Conservation (phyloP, 2,797 vertebrate species). For the Intellagama lesueurii region DNA sequence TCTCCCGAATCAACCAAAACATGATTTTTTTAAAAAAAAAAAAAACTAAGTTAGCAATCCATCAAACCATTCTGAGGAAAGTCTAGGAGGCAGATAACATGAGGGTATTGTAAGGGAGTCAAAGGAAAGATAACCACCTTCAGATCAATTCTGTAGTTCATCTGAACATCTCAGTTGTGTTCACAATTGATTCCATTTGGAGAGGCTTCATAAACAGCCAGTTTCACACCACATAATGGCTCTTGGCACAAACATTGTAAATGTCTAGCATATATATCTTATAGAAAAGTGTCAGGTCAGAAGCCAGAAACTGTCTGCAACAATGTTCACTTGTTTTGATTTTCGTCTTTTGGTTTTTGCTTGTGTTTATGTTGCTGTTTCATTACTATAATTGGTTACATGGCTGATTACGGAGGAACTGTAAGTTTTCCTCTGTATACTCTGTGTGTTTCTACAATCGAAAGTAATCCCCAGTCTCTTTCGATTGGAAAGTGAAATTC, state of each 20-base stretch:
- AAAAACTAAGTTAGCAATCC: background rate
- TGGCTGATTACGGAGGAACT: background rate
- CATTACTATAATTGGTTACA: background rate
- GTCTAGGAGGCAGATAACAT: background rate
- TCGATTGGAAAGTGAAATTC: conserved; percentile 63
- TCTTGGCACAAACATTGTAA: background rate
- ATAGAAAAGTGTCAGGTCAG: too few relatives aligned
- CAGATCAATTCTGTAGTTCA: background rate
- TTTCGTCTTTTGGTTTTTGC: too few relatives aligned
- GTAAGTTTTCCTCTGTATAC: background rate
- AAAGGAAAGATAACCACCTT: background rate
- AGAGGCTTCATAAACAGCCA: background rate
- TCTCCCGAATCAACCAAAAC: background rate
- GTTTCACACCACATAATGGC: rapidly evolving
- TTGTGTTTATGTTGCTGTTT: background rate
- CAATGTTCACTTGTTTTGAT: too few relatives aligned
- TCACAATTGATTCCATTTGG: conserved; percentile 25
- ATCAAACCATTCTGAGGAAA: background rate
- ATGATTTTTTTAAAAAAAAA: background rate
- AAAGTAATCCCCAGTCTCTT: conserved; percentile 46
- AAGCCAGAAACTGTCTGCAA: background rate
- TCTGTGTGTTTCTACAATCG: conserved; percentile 38
- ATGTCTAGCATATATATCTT: too few relatives aligned
- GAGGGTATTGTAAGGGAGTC: background rate
- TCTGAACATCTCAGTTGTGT: background rate